Percentiles rank a stretch among this genome's conserved stretches.
phyloP scores from a whole-genome alignment of 2,888 invertebrate species.

The Hylaea fasciaria region DNA sequence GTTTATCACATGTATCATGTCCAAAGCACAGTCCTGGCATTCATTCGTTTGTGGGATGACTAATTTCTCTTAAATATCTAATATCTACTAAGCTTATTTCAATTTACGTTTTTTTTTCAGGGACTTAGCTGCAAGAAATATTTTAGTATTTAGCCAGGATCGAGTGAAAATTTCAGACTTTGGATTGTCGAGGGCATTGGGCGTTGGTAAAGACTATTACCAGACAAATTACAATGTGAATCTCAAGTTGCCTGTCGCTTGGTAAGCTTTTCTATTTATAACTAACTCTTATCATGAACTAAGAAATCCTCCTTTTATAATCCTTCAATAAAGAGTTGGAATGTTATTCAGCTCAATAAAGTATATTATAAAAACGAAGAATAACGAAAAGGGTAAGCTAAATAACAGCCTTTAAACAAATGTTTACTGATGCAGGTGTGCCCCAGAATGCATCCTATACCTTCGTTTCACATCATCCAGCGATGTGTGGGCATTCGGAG shows the following conservation, averaged over 20 bases:
- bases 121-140: slow-evolving; percentile 98
- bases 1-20: too few relatives aligned
- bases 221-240: slow-evolving; percentile 99
- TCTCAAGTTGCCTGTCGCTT: slow-evolving; percentile 98
- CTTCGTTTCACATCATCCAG: slow-evolving; percentile 98
- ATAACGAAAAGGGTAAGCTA: too few relatives aligned
- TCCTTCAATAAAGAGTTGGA: too few relatives aligned
- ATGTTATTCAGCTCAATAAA: too few relatives aligned
- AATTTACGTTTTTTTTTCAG: slow-evolving; percentile 76
- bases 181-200: slow-evolving; percentile 96
- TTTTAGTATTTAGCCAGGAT: slow-evolving; percentile 97
- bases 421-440: slow-evolving; percentile 87
- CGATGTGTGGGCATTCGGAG: slow-evolving; percentile 99
- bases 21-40: not conserved
- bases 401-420: not conserved
- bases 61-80: not conserved
- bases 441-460: slow-evolving; percentile 98
- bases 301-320: too few relatives aligned
- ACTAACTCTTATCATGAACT: too few relatives aligned
- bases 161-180: slow-evolving; percentile 99
- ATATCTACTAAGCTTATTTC: not conserved
- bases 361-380: too few relatives aligned
- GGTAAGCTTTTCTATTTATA: slow-evolving; percentile 84
- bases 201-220: slow-evolving; percentile 99
- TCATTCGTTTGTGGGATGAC: not conserved